Evolutionary conservation across 2,797 vertebrate genomes (phyloP).

Genomic region (Acanthurus leucopareius): DNA sequence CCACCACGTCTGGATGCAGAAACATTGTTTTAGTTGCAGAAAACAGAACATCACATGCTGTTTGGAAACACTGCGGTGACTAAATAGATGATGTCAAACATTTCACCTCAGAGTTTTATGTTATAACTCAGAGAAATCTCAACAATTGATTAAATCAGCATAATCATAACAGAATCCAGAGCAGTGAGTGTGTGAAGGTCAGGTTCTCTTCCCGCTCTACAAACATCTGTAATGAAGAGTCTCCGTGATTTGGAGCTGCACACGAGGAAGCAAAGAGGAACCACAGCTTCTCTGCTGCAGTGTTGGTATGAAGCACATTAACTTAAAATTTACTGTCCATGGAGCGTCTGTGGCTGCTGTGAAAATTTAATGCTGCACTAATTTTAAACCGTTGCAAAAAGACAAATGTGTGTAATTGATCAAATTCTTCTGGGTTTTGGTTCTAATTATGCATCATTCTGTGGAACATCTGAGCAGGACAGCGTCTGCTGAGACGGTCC

Average conservation of each 20-base stretch:
- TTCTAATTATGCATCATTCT: neutral
- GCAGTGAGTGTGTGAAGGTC: conserved; percentile 46
- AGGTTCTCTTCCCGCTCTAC: conserved; percentile 28
- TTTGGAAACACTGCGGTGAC: conserved; percentile 36
- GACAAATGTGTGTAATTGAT: no score
- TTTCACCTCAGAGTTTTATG: conserved; percentile 26
- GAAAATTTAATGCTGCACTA: neutral
- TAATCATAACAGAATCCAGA: conserved; percentile 37
- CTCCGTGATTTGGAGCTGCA: neutral
- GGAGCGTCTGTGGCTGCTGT: neutral
- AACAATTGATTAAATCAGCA: conserved; percentile 43
- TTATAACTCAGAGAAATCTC: conserved; percentile 31
- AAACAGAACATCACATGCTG: conserved; percentile 38
- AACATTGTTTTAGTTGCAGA: conserved; percentile 29
- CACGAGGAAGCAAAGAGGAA: neutral
- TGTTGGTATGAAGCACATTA: neutral
- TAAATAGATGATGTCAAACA: conserved; percentile 63
- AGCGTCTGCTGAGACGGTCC: neutral
- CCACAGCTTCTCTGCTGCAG: neutral
- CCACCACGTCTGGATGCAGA: neutral
- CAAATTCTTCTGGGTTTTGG: neutral
- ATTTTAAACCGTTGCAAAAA: neutral
- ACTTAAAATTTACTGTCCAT: neutral
- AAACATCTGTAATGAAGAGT: conserved; percentile 52
- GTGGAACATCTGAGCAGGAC: neutral